Evolutionary conservation across 2,797 vertebrate genomes (phyloP), one percentile per base, ranked within the genome.

Genomic region (Xenentodon cancila): DNA sequence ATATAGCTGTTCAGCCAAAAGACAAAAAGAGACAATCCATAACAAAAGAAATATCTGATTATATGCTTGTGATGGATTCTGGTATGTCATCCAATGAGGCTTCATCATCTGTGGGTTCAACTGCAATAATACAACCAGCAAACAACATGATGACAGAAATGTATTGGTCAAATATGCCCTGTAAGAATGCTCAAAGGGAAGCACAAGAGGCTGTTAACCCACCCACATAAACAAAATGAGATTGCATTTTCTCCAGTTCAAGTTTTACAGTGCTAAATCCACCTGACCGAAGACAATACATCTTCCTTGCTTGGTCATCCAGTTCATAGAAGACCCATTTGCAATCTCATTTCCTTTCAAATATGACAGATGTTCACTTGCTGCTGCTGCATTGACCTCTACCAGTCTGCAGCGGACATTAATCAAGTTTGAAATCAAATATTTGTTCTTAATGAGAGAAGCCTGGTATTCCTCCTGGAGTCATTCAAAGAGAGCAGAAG

Each of bases 361-460:
- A 84, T 78, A 77, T 85, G 80, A 86, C 74, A 85, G 80, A 88
- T 87, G 82, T 79, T 80, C 56, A 68, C 67, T 77, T 79, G 75
- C 72, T 68, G 77, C 63, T 69, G 77, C 73, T 75, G 71, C 80
- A 82, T 69, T 84, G 83, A 86, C 85, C 82, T 84, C 82, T 74
- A 42, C 64, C 60, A 75, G 60, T 76, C 71, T 77, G 82, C 84
- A 81, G 73, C 73, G 63, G 68, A 68, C 73, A 86, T 89, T 88
- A 60, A 86, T 91, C 88, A 91, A 50, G 59, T 68, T 63, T 60
- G 63, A 80, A 89, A 89, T 89, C 78, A 75, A 86, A 90, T 90
- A 88, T 84, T 72, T 81, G 71, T 68, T 65, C 75, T 62, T 80
- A 87, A 90, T 91, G 79, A 91, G 76, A 81, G 59, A 75, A 59